A percentile compares a stretch with the other conserved stretches of the same genome.
phyloP scores from a whole-genome alignment of 2,797 vertebrate genomes.

The Danio jaintianensis region DNA sequence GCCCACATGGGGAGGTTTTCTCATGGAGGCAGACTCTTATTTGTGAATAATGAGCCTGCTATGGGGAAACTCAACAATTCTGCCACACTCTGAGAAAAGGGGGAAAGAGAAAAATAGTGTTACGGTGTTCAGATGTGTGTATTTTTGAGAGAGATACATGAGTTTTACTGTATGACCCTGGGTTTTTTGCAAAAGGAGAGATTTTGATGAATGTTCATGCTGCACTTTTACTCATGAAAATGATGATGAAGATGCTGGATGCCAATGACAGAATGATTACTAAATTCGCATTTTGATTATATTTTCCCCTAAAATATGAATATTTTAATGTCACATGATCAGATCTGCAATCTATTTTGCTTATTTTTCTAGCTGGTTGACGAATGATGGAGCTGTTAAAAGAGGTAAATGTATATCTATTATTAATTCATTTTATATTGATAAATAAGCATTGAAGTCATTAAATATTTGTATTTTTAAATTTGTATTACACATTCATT shows the following conservation, averaged over 20 bases:
- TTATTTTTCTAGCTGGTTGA: neutral
- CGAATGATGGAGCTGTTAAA: neutral
- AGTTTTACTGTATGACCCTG: neutral
- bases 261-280: neutral
- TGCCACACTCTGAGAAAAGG: slow-evolving; percentile 15
- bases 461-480: neutral
- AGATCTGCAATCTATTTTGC: too few species aligned
- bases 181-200: neutral
- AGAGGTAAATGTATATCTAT: neutral
- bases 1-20: slow-evolving; percentile 15
- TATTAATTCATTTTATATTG: neutral
- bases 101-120: slow-evolving; percentile 3
- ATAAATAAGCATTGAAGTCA: slow-evolving; percentile 2
- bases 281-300: neutral
- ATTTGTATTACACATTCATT: neutral
- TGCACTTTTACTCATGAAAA: neutral
- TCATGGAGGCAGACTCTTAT: slow-evolving; percentile 2
- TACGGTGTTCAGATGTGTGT: neutral
- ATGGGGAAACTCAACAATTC: slow-evolving; percentile 36
- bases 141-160: neutral
- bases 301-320: neutral
- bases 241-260: neutral
- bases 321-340: neutral
- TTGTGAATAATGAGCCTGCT: slow-evolving; percentile 47
- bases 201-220: neutral